phyloP scores from a whole-genome alignment of 2,888 invertebrate genomes.

The Amiota mariae region DNA sequence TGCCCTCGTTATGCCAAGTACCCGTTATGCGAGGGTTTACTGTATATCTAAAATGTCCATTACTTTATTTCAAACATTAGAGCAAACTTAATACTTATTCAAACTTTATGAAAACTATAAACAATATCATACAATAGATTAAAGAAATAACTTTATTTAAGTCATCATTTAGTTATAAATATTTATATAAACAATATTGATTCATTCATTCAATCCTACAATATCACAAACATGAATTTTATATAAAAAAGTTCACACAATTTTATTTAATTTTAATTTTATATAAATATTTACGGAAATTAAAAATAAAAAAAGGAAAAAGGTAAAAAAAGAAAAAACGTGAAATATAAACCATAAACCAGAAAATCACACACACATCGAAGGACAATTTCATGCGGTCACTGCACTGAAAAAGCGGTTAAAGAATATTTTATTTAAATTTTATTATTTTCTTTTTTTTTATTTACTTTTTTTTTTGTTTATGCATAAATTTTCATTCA shows the following conservation, averaged over 20 bases:
- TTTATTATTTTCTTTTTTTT: not conserved
- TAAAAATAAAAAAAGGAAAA: not conserved
- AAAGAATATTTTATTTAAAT: not conserved
- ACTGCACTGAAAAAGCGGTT: slow-evolving; percentile 16
- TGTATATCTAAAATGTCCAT: not conserved
- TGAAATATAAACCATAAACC: slow-evolving; percentile 6
- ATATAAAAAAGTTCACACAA: slow-evolving; percentile 1
- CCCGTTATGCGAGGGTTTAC: too few species aligned
- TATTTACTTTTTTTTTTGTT: not conserved
- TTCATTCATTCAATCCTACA: too few species aligned
- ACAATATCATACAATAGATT: not conserved
- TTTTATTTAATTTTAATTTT: not conserved
- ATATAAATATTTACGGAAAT: slow-evolving; percentile 1
- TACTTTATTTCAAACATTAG: not conserved
- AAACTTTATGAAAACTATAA: not conserved
- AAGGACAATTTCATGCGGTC: slow-evolving; percentile 4
- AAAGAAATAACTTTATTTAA: too few species aligned
- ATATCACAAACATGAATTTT: not conserved
- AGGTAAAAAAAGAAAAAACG: not conserved
- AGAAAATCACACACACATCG: not conserved
- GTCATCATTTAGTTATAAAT: too few species aligned
- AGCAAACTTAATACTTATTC: not conserved
- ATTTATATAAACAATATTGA: too few species aligned
- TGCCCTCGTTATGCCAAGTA: too few species aligned
- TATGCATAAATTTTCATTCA: not conserved